A percentile compares a stretch with the other conserved stretches of the same genome.
Evolutionary conservation across 1,140 invertebrate species (phyloP).

Genomic region (Panagrolaimus sp.): DNA sequence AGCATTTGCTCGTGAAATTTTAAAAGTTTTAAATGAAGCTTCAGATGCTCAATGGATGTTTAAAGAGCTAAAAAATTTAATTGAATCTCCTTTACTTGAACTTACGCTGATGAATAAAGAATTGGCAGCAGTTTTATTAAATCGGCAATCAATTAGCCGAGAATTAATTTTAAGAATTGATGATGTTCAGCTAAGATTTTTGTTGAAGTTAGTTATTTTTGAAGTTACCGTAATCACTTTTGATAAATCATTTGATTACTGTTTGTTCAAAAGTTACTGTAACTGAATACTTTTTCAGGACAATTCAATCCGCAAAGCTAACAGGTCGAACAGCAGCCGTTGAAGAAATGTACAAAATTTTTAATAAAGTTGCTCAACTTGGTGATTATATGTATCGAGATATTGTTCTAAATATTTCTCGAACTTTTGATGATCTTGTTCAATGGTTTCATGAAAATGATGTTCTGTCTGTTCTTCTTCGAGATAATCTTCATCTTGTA

Average conservation of each 20-base stretch:
- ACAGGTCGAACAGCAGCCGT: conserved; percentile 8
- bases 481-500: conserved; percentile 10
- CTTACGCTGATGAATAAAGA: neutral
- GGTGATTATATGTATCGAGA: neutral
- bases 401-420: neutral
- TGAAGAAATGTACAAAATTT: conserved; percentile 2
- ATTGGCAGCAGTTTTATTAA: neutral
- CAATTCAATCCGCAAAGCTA: conserved; percentile 14
- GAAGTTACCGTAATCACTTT: no score
- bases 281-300: neutral
- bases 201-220: neutral
- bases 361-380: neutral
- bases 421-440: neutral
- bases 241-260: no score
- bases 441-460: conserved; percentile 14
- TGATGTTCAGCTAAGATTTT: neutral
- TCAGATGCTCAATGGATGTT: conserved; percentile 1
- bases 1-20: neutral
- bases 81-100: neutral
- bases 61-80: neutral
- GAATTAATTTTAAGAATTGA: neutral
- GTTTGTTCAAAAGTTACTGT: neutral
- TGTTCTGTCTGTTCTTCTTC: conserved; percentile 1
- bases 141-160: neutral
- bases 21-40: neutral